Evolutionary conservation across 2,113 vertebrate genomes (phyloP), one percentile per base, ranked within the genome.

Genomic region (Collichthys lucidus): DNA sequence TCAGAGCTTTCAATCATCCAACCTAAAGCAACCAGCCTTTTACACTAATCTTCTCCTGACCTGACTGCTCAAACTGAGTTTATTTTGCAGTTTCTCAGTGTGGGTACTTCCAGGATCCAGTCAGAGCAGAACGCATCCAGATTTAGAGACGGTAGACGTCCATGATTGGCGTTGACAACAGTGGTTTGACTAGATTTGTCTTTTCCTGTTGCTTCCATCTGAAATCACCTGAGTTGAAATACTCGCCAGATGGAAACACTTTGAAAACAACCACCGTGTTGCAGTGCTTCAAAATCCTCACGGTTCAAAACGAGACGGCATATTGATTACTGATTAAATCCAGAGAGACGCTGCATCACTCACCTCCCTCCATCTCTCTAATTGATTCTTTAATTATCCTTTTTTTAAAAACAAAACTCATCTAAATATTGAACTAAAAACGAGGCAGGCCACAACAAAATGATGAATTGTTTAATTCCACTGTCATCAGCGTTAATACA

Each of bases 381-480:
- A 46, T 46, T 16, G 6, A 31, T 60, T 60, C 12, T 11, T 31
- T 61, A 16, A 22, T 66, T 57, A 57, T 56, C 61, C 56, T 56
- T 17, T 7, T 56, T 76, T 65, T 7, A 46, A 55, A 52, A 65
- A 7, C 16, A 46, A 56, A 74, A n/a, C 44, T n/a, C 24, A 26
- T 26, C n/a, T 50, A 22, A 42, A 68, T 61, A 7, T 59, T 7
- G 42, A 22, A 19, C 11, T 7, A 2, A 24, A 49, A 50, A 26
- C 14, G 19, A 29, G 22, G 22, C 16, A 5, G 22, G 6, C 12
- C 1, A 0, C 8, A 2, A 67, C 24, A 5, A 22, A 56, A 31
- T 35, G 40, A 66, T 15, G 40, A 6, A 57, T 35, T 49, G 24
- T 59, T 49, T 67, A 12, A 67, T 77, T 67, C 59, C 42, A 19